A percentile compares a stretch with the other conserved stretches of the same genome.
These are phyloP conservation scores for Sipha flava DNA, from an alignment of 1,140 invertebrate species.

Conservation along the genomic window DNA sequence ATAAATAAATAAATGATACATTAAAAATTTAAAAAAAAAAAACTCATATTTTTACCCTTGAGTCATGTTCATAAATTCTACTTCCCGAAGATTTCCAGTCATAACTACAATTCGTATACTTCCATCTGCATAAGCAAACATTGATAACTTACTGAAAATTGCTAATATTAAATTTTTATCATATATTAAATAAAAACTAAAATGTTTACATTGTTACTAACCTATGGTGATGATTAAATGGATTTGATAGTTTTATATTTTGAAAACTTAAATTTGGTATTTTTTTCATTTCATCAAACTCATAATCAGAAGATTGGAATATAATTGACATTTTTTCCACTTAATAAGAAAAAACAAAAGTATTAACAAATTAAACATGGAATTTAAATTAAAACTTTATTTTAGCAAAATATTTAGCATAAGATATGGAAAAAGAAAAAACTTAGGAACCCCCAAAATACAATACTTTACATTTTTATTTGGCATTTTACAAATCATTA, in stretches of 20 bases:
- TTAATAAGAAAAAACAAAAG: background rate
- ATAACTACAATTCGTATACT: slow-evolving; percentile 78
- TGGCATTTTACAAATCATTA: no score
- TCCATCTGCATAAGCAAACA: slow-evolving; percentile 71
- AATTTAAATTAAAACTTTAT: no score
- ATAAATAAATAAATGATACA: background rate
- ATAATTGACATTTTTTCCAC: background rate
- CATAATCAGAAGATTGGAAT: background rate
- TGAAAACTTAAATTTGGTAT: slow-evolving; percentile 58
- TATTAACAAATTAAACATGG: background rate
- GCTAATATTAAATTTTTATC: slow-evolving; percentile 38
- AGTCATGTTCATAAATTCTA: slow-evolving; percentile 89
- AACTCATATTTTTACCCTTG: slow-evolving; percentile 62
- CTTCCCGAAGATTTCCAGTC: slow-evolving; percentile 82
- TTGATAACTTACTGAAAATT: slow-evolving; percentile 72
- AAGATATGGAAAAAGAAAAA: no score
- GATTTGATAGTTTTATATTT: slow-evolving; percentile 62
- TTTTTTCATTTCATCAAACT: slow-evolving; percentile 3
- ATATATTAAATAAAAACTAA: background rate
- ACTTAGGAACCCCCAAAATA: no score
- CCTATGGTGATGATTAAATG: slow-evolving; percentile 85
- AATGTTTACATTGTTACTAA: slow-evolving; percentile 43
- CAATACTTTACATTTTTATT: no score
- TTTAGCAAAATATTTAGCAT: no score
- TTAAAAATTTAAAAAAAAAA: background rate